Evolutionary conservation across 1,140 invertebrate species (phyloP), one percentile per base, ranked within the genome.

Genomic region (Vanessa tameamea): DNA sequence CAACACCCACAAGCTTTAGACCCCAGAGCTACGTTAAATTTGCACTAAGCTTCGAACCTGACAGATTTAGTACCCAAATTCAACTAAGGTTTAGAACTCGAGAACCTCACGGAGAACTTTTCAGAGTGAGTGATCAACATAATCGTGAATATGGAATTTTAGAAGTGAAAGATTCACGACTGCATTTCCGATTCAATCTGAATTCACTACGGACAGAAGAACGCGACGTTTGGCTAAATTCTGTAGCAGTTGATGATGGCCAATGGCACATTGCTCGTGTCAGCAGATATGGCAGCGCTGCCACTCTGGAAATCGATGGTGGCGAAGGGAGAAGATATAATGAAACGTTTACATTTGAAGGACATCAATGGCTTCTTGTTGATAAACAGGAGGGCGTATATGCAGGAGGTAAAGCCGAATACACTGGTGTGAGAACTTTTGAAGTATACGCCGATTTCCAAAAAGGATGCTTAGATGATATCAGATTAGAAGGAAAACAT

Each of bases 401-500:
- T 84, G 98, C 97, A 1, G 98, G 98, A 69, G 98, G 98, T 9
- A 98, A 98, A 92, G 98, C 98, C 5, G 97, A 98, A 86, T 98
- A 98, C 84, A 98, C 98, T 23, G 97, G 98, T 31, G 97, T 98
- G 1, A 91, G 97, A 65, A 98, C 97, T 0, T 98, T 98, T 87
- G 97, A 98, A 93, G 98, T 99, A 8, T 98, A 98, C 85, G 96
- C 97, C n/a, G 98, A 99, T 89, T 98, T 97, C 90, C 97, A 98
- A 83, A 98, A 98, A 84, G 94, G 94, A 69, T 95, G 94, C 73
- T 88, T 95, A 55, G 94, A 94, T 84, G 94, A 95, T 76, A 94
- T 95, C 73, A 95, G 98, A 77, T 93, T 99, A 61, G 98, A 99
- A 93, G 97, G 97, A 16, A 97, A 98, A 83, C 97, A 98, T 88